phyloP scores from a whole-genome alignment of 2,113 vertebrate genomes.

The Romanogobio albipinnatus region DNA sequence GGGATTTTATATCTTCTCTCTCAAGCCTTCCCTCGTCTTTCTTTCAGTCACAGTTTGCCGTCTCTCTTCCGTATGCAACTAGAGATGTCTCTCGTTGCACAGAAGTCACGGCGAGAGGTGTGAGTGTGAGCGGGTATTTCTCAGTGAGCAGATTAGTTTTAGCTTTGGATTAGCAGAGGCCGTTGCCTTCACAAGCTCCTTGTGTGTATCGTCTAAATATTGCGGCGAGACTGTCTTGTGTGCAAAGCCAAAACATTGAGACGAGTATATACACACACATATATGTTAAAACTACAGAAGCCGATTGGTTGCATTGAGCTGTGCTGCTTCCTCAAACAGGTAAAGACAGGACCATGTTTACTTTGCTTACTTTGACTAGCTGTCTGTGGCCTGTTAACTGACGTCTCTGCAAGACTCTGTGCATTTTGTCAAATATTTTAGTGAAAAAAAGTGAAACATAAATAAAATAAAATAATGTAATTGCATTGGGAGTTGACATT shows the following conservation, averaged over 20 bases:
- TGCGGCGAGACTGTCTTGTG: not conserved
- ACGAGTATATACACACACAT: constrained; percentile 1
- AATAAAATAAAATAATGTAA: no score
- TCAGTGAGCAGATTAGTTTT: constrained; percentile 50
- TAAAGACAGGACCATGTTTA: constrained; percentile 59
- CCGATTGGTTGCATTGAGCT: not conserved
- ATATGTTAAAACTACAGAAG: constrained; percentile 13
- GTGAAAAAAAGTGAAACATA: not conserved
- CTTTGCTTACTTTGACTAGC: constrained; percentile 57
- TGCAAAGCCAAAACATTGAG: not conserved
- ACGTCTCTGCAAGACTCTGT: not conserved
- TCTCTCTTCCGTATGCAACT: constrained; percentile 6
- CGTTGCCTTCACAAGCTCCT: constrained; percentile 24
- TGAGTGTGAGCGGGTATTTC: constrained; percentile 49
- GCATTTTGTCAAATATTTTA: not conserved
- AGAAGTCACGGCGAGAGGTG: constrained; percentile 40
- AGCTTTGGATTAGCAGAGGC: constrained; percentile 41
- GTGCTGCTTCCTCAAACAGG: constrained; percentile 12
- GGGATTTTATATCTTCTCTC: constrained; percentile 32
- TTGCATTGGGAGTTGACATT: no score
- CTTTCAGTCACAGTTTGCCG: not conserved
- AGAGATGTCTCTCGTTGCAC: not conserved
- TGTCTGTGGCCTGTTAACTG: constrained; percentile 19
- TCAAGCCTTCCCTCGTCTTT: constrained; percentile 9
- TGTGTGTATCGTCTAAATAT: constrained; percentile 12